phyloP scores from a whole-genome alignment of 2,797 vertebrate species.

The Strix occidentalis region DNA sequence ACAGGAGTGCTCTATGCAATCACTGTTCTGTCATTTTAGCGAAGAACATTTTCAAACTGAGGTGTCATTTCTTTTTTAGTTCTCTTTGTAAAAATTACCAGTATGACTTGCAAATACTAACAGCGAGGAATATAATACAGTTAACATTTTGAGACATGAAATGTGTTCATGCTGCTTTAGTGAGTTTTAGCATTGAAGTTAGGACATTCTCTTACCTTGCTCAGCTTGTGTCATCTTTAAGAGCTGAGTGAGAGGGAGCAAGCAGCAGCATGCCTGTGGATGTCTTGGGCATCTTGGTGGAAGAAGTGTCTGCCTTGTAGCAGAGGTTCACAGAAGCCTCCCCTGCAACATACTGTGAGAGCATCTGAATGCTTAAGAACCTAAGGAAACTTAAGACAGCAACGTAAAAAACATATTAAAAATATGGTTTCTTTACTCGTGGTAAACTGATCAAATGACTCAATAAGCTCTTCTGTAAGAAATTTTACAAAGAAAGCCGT shows the following conservation, averaged over 20 bases:
- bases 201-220: neutral
- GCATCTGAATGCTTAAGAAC: neutral
- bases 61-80: neutral
- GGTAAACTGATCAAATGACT: neutral
- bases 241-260: neutral
- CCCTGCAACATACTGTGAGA: neutral
- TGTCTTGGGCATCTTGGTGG: neutral
- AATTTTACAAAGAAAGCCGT: neutral
- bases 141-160: neutral
- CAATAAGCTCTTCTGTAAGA: neutral
- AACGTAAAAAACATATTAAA: neutral
- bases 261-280: fast-evolving
- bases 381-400: neutral
- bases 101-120: neutral
- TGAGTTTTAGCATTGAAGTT: neutral
- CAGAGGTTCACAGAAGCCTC: neutral
- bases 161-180: neutral
- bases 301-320: neutral
- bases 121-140: neutral
- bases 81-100: neutral
- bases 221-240: neutral
- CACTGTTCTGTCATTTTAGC: neutral
- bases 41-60: neutral
- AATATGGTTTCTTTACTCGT: neutral
- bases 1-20: neutral